Percentiles rank a stretch among this genome's conserved stretches.
Evolutionary conservation across 2,888 invertebrate genomes (phyloP).

Genomic region (Aphodius sticticus): DNA sequence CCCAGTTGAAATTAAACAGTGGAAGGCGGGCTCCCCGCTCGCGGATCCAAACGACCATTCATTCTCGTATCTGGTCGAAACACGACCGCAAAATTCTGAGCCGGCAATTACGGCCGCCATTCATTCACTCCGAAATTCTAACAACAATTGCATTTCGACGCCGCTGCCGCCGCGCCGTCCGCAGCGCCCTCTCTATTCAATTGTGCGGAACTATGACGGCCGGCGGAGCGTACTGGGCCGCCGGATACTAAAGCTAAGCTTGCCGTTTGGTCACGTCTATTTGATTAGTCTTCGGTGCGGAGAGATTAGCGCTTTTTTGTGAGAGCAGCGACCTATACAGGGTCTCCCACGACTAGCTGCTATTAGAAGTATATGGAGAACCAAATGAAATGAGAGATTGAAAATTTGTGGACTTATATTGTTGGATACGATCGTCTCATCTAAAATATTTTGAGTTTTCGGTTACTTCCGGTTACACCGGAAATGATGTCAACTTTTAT

Average conservation of each 20-base stretch:
- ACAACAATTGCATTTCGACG: background rate
- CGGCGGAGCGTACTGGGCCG: background rate
- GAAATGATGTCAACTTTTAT: too few relatives aligned
- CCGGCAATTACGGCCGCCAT: background rate
- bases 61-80: background rate
- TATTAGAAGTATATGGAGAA: too few relatives aligned
- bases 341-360: too few relatives aligned
- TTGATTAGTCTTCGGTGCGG: background rate
- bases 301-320: background rate
- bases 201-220: slow-evolving; percentile 4
- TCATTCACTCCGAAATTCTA: slow-evolving; percentile 4
- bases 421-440: too few relatives aligned
- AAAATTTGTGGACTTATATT: too few relatives aligned
- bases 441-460: too few relatives aligned
- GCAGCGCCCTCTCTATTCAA: background rate
- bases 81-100: background rate
- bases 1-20: background rate
- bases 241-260: background rate
- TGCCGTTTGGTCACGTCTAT: background rate
- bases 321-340: background rate
- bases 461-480: too few relatives aligned
- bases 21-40: background rate
- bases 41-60: background rate
- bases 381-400: too few relatives aligned
- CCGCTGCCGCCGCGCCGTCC: background rate